Conservation (phyloP, 2,797 vertebrate genomes). For the Acrocephalus scirpaceus region DNA sequence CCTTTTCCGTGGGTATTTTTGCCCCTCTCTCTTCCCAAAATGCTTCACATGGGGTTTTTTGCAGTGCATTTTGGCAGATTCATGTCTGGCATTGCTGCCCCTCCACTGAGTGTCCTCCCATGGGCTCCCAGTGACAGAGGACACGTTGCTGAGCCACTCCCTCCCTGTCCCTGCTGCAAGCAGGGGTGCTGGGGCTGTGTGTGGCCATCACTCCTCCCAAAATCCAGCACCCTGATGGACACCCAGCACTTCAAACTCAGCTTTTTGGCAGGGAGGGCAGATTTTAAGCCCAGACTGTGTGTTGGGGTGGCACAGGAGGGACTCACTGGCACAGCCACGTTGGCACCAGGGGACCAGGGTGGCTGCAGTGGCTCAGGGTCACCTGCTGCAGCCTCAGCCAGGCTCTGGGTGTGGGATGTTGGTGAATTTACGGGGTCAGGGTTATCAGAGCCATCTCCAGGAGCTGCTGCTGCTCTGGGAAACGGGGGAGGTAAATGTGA, state of each 20-base stretch:
- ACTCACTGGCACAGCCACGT: fast-evolving
- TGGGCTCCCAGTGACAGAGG: not conserved
- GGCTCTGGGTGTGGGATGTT: not conserved
- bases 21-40: not conserved
- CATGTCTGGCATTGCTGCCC: fast-evolving
- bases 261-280: not conserved
- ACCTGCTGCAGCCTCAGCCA: not conserved
- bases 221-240: not conserved
- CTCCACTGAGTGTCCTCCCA: not conserved
- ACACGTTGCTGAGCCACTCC: not conserved
- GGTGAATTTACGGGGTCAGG: not conserved
- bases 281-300: fast-evolving
- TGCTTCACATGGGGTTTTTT: fast-evolving
- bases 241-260: not conserved
- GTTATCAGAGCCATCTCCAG: slow-evolving; percentile 23
- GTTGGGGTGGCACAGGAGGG: not conserved
- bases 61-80: not conserved
- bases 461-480: slow-evolving; percentile 2
- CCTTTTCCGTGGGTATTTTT: not conserved
- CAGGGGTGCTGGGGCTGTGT: not conserved
- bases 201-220: not conserved
- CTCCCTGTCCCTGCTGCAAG: fast-evolving
- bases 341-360: fast-evolving
- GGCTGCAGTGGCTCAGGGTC: not conserved
- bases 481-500: slow-evolving; percentile 3